Percentiles rank a stretch among this genome's conserved stretches.
Evolutionary conservation across 2,797 vertebrate species (phyloP).

Genomic region (Cyclopterus lumpus): DNA sequence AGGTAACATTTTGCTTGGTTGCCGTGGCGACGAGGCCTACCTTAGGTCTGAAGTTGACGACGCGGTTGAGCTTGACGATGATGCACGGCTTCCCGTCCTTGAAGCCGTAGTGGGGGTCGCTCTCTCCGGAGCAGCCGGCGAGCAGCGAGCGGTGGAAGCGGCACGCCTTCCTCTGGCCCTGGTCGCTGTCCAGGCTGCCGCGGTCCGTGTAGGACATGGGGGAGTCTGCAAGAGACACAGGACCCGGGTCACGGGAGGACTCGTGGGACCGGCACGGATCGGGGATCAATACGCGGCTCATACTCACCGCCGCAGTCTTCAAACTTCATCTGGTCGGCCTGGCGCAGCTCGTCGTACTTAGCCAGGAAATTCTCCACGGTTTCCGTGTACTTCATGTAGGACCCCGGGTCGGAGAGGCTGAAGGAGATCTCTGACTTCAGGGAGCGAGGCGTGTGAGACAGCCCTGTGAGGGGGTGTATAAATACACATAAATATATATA

Average conservation of each 20-base stretch:
- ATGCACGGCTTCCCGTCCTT: constrained; percentile 89
- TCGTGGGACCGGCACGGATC: too few relatives aligned
- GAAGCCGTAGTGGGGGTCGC: constrained; percentile 85
- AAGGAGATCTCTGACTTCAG: constrained; percentile 92
- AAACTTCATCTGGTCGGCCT: constrained; percentile 71
- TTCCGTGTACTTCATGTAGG: constrained; percentile 68
- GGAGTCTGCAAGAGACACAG: constrained; percentile 49
- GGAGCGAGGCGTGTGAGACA: constrained; percentile 91
- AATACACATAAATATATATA: too few relatives aligned
- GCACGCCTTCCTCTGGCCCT: constrained; percentile 84
- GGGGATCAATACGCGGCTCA: background rate
- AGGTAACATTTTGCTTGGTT: too few relatives aligned
- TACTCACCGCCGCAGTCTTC: constrained; percentile 89
- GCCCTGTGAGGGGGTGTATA: constrained; percentile 83
- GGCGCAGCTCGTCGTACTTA: constrained; percentile 56
- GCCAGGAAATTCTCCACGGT: constrained; percentile 80
- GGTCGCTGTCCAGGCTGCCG: constrained; percentile 64
- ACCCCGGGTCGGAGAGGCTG: background rate
- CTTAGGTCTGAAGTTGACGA: constrained; percentile 91
- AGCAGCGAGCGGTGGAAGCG: constrained; percentile 85
- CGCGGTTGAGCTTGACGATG: constrained; percentile 95
- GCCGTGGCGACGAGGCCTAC: too few relatives aligned
- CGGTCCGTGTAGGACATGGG: constrained; percentile 77
- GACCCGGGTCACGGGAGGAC: too few relatives aligned
- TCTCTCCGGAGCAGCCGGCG: constrained; percentile 84